Evolutionary conservation across 2,797 vertebrate species (phyloP), one percentile per base, ranked within the genome.

Genomic region (Alca torda): DNA sequence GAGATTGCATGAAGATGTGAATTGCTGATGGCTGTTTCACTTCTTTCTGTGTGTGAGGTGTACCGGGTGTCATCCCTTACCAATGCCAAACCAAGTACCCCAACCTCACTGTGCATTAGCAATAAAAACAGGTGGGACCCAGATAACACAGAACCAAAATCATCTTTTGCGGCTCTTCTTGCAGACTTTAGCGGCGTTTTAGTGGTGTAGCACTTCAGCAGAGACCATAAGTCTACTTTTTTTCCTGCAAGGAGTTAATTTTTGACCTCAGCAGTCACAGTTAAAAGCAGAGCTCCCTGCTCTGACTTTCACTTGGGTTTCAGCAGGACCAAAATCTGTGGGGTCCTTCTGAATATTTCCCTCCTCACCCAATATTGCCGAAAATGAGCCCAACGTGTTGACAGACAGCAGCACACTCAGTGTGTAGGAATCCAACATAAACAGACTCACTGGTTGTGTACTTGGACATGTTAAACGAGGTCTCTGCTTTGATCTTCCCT

Each of bases 371-470:
- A 91, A 51, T 87, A 93, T 95, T 87, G 94, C 73, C 0, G 76
- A 95, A 96, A 97, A 96, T 77, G 93, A 92, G 82, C 68, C 87
- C 57, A 48, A 84, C 65, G 94, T 92, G 95, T 84, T 97, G 97
- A 97, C 95, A 97, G 95, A 89, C 87, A 93, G 94, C 84, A 77
- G 95, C 91, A 54, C 87, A 94, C 90, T 84, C 63, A 11, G 92
- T 39, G 80, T 87, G 60, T 51, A 74, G 89, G 94, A 96, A 96
- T 97, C 95, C 96, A 97, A 82, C 92, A 94, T 95, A 96, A 97
- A 97, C 96, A 96, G 94, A 85, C 96, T 94, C 87, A 95, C 93
- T 70, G 72, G 83, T 96, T 96, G 94, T 97, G 86, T 95, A 90
- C 90, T 97, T 96, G 96, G 90, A 90, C 79, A 76, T 96, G 94